Evolutionary conservation across 2,888 invertebrate species (phyloP).

Genomic region (Cantharis lateralis): DNA sequence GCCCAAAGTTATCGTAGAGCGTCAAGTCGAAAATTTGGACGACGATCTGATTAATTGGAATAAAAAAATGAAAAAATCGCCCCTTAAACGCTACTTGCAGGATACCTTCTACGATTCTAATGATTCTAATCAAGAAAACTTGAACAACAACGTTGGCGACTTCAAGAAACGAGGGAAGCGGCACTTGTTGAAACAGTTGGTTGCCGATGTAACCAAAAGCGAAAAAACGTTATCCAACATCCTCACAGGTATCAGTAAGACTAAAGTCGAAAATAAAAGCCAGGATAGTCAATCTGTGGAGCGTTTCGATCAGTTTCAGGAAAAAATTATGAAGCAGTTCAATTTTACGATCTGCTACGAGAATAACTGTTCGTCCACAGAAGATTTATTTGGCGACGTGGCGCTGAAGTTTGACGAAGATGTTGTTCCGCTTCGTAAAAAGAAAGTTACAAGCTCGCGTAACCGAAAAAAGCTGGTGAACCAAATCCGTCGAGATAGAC

Average conservation of each 20-base stretch:
- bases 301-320: conserved; percentile 11
- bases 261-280: background rate
- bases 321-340: conserved; percentile 6
- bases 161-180: background rate
- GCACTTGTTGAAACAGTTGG: background rate
- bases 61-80: background rate
- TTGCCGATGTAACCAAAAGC: background rate
- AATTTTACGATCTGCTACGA: background rate
- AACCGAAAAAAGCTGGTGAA: background rate
- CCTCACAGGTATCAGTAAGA: background rate
- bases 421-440: background rate
- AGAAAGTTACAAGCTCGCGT: background rate
- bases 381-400: background rate
- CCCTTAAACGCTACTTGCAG: background rate
- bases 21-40: background rate
- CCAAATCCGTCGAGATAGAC: background rate
- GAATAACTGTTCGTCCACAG: background rate
- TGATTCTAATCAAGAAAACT: background rate
- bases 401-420: background rate
- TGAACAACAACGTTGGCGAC: background rate
- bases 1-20: background rate
- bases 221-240: background rate
- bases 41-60: background rate
- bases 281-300: background rate
- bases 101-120: background rate